Percentiles rank a stretch among this genome's conserved stretches.
Conservation (phyloP, 2,113 vertebrate species). For the Onychostoma macrolepis region DNA sequence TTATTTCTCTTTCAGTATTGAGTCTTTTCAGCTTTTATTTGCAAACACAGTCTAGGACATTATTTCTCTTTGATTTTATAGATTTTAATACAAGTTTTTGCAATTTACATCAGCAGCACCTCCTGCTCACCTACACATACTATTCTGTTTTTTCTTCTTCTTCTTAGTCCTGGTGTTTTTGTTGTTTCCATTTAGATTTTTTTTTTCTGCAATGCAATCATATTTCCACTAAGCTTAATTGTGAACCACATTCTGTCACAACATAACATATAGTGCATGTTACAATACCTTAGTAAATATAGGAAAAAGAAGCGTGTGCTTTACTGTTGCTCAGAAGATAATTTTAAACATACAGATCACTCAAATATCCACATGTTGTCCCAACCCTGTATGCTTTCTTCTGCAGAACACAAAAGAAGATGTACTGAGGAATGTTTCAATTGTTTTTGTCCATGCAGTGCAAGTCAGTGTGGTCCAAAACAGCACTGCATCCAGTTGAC, state of each 20-base stretch:
- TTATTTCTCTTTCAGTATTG: background rate
- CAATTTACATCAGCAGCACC: background rate
- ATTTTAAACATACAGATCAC: background rate
- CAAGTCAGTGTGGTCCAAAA: background rate
- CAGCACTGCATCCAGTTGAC: background rate
- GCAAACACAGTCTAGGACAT: background rate
- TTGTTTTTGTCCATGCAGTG: background rate
- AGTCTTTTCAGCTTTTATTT: background rate
- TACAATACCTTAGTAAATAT: background rate
- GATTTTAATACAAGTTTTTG: background rate
- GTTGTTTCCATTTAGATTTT: background rate
- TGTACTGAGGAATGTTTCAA: background rate
- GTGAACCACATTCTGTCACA: background rate
- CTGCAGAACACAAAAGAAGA: background rate
- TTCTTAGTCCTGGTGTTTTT: background rate
- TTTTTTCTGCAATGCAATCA: background rate
- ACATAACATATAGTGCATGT: background rate
- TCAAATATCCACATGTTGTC: background rate
- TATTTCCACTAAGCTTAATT: background rate
- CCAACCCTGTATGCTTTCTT: background rate
- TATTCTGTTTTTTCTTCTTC: background rate
- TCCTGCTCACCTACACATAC: background rate
- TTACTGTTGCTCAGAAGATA: background rate
- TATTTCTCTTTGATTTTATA: background rate
- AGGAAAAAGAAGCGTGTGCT: background rate